Conservation (phyloP, 2,113 vertebrate species). For the Sitta europaea region DNA sequence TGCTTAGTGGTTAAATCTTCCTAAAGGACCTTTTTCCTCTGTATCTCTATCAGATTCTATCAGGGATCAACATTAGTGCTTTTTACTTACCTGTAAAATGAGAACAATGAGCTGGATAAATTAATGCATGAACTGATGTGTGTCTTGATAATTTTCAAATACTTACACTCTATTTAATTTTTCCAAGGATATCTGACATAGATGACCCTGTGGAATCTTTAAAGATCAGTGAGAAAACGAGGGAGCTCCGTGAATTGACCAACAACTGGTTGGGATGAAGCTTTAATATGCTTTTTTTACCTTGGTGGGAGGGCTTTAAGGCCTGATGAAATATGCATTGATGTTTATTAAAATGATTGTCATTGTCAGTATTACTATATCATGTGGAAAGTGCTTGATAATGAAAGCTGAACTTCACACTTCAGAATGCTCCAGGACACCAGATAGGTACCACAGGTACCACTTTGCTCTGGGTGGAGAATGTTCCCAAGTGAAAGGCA, state of each 20-base stretch:
- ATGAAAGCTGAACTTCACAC: not conserved
- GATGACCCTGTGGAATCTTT: not conserved
- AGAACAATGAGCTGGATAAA: not conserved
- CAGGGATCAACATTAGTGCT: not conserved
- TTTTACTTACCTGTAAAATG: not conserved
- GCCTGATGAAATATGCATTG: not conserved
- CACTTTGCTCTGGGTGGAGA: not conserved
- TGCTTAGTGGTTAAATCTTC: not conserved
- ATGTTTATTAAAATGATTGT: not conserved
- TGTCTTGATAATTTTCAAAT: not conserved
- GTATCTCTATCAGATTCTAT: not conserved
- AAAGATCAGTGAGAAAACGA: rapidly evolving
- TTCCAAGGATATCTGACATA: not conserved
- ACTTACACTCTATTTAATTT: not conserved
- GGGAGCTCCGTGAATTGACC: not conserved
- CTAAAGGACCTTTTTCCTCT: not conserved
- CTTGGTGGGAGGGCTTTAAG: not conserved
- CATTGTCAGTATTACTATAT: not conserved
- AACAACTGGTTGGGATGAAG: not conserved
- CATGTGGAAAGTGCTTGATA: not conserved
- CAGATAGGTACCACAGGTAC: not conserved
- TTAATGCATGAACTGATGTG: not conserved
- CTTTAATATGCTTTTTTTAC: not conserved
- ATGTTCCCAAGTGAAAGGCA: not conserved
- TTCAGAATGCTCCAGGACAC: not conserved